Conservation (phyloP, 2,888 invertebrate genomes). For the Troilus luridus region DNA sequence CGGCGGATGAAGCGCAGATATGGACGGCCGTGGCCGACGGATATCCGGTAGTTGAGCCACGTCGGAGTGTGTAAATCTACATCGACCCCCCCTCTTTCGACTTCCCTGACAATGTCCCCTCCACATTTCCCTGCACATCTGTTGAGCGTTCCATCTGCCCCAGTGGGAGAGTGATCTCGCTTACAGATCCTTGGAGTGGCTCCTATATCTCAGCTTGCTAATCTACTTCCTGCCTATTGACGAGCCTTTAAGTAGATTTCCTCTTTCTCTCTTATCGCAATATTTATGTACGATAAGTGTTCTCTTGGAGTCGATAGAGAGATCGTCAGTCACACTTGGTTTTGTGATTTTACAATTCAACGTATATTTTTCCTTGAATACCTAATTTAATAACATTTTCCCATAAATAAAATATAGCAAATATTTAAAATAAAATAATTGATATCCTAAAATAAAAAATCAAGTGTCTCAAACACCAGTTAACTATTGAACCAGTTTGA, state of each 20-base stretch:
- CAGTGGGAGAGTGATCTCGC: not conserved
- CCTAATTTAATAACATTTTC: too few relatives aligned
- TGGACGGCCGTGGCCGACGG: not conserved
- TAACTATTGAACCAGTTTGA: too few relatives aligned
- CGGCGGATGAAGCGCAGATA: slow-evolving; percentile 29
- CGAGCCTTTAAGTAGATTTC: not conserved
- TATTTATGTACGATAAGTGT: slow-evolving; percentile 5
- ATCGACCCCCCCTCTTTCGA: not conserved
- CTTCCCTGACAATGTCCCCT: not conserved
- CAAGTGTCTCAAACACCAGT: too few relatives aligned
- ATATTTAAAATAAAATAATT: too few relatives aligned
- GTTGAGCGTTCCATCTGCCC: not conserved
- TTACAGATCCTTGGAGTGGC: not conserved
- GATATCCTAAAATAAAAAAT: too few relatives aligned
- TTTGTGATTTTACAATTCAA: not conserved
- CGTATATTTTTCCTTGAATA: too few relatives aligned
- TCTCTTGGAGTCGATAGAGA: not conserved
- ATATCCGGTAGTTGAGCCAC: not conserved
- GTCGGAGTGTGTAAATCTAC: not conserved
- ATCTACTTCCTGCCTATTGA: not conserved
- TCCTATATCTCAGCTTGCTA: not conserved
- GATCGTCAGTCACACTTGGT: not conserved
- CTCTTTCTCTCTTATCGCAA: not conserved
- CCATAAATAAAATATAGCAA: too few relatives aligned
- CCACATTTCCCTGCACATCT: not conserved